phyloP scores from a whole-genome alignment of 2,113 vertebrate genomes.

The Chionis minor region DNA sequence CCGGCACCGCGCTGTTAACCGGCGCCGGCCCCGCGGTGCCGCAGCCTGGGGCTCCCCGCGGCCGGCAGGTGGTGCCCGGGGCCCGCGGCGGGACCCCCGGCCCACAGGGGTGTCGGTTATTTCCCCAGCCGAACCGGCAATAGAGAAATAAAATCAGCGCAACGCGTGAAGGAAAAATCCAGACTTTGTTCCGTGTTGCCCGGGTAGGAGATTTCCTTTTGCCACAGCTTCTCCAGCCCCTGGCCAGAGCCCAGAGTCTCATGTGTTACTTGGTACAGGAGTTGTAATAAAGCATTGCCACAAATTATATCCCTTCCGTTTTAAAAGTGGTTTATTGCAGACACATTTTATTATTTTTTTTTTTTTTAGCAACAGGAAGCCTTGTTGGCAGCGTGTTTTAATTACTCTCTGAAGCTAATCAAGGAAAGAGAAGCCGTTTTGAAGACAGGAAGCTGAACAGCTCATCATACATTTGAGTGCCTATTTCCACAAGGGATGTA shows the following conservation, averaged over 20 bases:
- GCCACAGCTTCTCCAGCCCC: neutral
- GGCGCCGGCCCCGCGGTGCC: rapidly evolving
- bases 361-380: neutral
- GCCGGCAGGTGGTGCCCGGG: neutral
- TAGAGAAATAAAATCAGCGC: rapidly evolving
- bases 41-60: too few species aligned
- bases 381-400: neutral
- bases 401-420: neutral
- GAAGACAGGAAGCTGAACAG: neutral
- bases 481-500: neutral
- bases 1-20: rapidly evolving
- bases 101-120: too few species aligned
- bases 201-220: too few species aligned
- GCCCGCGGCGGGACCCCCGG: neutral
- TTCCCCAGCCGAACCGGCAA: neutral
- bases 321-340: neutral
- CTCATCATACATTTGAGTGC: neutral
- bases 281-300: neutral
- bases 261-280: neutral
- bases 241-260: neutral
- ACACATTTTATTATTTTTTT: neutral
- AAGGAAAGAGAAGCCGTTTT: neutral
- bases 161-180: neutral
- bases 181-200: rapidly evolving
- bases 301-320: neutral